Base-by-base conservation (phyloP, 2,797 vertebrate genomes). In the Ciconia nigra region DNA sequence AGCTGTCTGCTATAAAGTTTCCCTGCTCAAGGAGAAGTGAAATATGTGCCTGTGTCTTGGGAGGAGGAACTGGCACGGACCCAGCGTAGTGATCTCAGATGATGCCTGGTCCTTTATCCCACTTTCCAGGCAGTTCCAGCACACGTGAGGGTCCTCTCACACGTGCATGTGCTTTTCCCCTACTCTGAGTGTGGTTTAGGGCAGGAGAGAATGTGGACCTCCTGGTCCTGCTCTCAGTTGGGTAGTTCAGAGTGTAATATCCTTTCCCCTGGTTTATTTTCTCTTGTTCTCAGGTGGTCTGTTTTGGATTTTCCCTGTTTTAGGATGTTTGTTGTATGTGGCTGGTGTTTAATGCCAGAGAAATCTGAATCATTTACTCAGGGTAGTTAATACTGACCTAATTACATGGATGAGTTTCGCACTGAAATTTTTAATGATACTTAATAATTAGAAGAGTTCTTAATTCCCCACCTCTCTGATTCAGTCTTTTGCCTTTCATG, bases 381-480 rank as follows among this genome's bases (percentile, higher is more conserved):
- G 52, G 72, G 63, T 57, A 35, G 67, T 95, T 96, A 90, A 96
- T 91, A 80, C 67, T 91, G 93, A 83, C 93, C 91, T 94, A 95
- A 96, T 96, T 96, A 87, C 44, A 24, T 1, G 1, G 63, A 26
- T 54, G 55, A 87, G 58, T 73, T 93, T 84, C 77, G 58, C 51
- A 41, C 83, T 93, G 93, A 29, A 58, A 76, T 84, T 84, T 92
- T 87, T 89, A 82, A 82, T 95, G 87, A 39, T 54, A 51, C 52
- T 88, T 96, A 83, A 86, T 96, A 90, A 79, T 83, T 82, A 65
- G 4, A 25, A 35, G 73, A 78, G 35, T 44, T 89, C 47, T 58
- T 76, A 15, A 10, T 80, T 91, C 79, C 52, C 57, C 39, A 11
- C 63, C 79, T 93, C 52, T 83, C 0, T 95, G 94, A 94, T 67